Base-by-base conservation (phyloP, 2,797 vertebrate genomes). In the Euphonia xanthogaster region DNA sequence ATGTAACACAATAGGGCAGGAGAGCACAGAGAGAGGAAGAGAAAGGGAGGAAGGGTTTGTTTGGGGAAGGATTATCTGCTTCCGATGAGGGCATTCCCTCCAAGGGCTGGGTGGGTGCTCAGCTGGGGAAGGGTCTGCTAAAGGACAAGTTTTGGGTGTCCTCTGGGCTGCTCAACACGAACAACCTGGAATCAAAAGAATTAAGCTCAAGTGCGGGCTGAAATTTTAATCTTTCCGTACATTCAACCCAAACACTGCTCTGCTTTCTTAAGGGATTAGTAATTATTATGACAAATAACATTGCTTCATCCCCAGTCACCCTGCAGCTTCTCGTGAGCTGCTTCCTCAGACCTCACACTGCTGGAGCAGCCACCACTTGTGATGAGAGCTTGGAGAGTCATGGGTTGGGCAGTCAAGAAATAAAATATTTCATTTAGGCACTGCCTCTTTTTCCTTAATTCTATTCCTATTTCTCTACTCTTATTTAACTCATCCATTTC, bases 201-300 rank as follows among this genome's bases (percentile, higher is more conserved):
- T 86, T 45, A n/a, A 72, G 23, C 48, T 37, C 79, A 67, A 94
- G 80, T 2, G 39, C 10, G 17, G 85, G 82, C 48, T 91, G 76
- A 96, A 89, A 37, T 84, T 73, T 94, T 97, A 85, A 86, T 95
- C 93, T 94, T 51, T 37, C 75, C 1, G 0, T 45, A 53, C 53
- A 30, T 91, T 94, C 96, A 94, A 63, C 53, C n/a, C 75, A 91
- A 93, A 96, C 91, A 95, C 50, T 63, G 79, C 83, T 90, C 73
- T 92, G 96, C 88, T 97, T 97, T 97, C 93, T 87, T 97, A 97
- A 97, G 86, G 95, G 95, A 97, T 97, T 97, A 97, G 91, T 17
- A 86, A 50, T 97, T 97, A 95, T 97, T 96, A 94, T 96, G 95
- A 96, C 82, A 96, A 97, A 97, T 96, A 96, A 96, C 95, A 97